Percentiles rank a stretch among this genome's conserved stretches.
Evolutionary conservation across 2,888 invertebrate genomes (phyloP).

Genomic region (Caenorhabditis wallacei): DNA sequence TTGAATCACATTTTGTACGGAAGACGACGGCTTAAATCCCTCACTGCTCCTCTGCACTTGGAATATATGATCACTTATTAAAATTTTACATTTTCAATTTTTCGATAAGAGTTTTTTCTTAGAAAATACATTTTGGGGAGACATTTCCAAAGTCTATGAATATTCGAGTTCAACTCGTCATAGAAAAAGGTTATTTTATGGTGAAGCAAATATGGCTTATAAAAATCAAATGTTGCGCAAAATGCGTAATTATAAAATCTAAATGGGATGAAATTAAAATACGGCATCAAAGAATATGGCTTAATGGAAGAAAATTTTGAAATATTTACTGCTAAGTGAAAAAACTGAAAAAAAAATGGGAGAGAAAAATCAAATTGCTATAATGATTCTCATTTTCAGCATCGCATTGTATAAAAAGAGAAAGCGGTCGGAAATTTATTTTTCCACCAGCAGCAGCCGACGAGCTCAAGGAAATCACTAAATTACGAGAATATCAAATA

Average conservation of each 20-base stretch:
- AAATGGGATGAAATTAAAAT: too few relatives aligned
- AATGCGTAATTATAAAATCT: not conserved
- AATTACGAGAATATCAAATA: not conserved
- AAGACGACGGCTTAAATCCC: conserved; percentile 18
- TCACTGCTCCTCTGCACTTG: conserved; percentile 26
- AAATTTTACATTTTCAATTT: conserved; percentile 18
- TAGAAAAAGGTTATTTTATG: not conserved
- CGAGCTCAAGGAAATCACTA: not conserved
- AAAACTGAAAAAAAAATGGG: not conserved
- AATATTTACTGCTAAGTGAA: not conserved
- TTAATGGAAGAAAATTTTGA: not conserved
- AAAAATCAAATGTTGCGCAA: not conserved
- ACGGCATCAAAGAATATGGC: too few relatives aligned
- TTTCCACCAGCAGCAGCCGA: not conserved
- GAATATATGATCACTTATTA: conserved; percentile 37
- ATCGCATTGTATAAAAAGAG: not conserved
- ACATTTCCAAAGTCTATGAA: conserved; percentile 1
- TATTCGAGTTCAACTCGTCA: conserved; percentile 1
- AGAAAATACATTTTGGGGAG: conserved; percentile 1
- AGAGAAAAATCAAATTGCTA: conserved; percentile 11
- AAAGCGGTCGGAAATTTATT: conserved; percentile 1
- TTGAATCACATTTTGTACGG: conserved; percentile 8
- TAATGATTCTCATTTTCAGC: conserved; percentile 8
- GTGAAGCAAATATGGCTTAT: not conserved
- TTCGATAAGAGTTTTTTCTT: conserved; percentile 2